phyloP scores from a whole-genome alignment of 2,113 vertebrate genomes.

The Orycteropus afer region DNA sequence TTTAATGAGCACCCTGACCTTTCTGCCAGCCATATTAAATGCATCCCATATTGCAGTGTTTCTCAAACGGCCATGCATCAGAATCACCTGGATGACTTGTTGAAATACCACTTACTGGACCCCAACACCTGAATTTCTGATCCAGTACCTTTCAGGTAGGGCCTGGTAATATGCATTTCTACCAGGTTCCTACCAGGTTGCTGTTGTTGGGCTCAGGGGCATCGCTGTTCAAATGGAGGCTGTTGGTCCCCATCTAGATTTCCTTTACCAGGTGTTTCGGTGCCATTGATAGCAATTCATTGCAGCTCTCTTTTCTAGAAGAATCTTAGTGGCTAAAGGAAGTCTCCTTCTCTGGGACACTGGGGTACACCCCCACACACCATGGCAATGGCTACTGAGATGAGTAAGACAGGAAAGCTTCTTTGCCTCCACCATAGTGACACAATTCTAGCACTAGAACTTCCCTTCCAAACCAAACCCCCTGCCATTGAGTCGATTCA shows the following conservation, averaged over 20 bases:
- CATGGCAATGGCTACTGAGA: not conserved
- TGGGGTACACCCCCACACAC: not conserved
- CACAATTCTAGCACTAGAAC: not conserved
- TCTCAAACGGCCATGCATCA: not conserved
- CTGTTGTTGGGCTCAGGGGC: not conserved
- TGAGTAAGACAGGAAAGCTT: not conserved
- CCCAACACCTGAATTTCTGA: not conserved
- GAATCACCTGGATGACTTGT: not conserved
- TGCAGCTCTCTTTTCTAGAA: not conserved
- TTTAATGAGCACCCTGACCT: not conserved
- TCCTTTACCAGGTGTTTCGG: not conserved
- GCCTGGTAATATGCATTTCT: not conserved
- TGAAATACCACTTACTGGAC: not conserved
- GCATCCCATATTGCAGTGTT: fast-evolving
- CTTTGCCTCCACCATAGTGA: not conserved
- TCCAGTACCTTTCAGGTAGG: not conserved
- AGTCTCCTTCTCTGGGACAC: not conserved
- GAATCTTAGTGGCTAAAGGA: not conserved
- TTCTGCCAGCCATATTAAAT: not conserved
- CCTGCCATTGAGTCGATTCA: no score
- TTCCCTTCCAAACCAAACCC: no score
- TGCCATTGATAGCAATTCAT: not conserved
- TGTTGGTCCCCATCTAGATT: not conserved
- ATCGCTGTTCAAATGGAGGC: not conserved
- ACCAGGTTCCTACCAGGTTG: fast-evolving